Conservation (phyloP, 2,888 invertebrate species). For the Rhimphoctona megacephalus region DNA sequence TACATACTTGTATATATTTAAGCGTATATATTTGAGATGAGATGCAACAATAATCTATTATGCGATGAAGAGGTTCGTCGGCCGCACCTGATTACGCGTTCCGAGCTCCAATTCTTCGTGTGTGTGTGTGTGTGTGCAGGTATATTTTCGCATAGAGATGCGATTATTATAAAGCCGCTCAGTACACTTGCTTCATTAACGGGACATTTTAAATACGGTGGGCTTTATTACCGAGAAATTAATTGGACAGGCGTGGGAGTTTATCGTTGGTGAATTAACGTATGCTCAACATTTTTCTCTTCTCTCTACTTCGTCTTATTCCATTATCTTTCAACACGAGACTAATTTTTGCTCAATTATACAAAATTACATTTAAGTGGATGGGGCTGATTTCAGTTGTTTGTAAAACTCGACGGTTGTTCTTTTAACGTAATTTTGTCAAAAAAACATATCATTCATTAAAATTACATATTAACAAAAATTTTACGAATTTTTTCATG, state of each 20-base stretch:
- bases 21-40: slow-evolving; percentile 2
- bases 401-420: background rate
- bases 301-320: background rate
- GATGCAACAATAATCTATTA: slow-evolving; percentile 37
- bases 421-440: background rate
- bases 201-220: slow-evolving; percentile 3
- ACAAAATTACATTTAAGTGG: background rate
- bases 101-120: slow-evolving; percentile 25
- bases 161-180: background rate
- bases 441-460: background rate
- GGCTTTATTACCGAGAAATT: slow-evolving; percentile 16
- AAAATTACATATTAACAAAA: background rate
- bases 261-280: slow-evolving; percentile 3
- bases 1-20: background rate
- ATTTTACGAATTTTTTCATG: no score
- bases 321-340: background rate
- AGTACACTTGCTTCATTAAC: slow-evolving; percentile 9
- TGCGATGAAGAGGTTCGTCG: slow-evolving; percentile 36
- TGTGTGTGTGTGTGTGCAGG: background rate
- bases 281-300: background rate
- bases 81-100: slow-evolving; percentile 51
- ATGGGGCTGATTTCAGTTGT: background rate
- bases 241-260: slow-evolving; percentile 32
- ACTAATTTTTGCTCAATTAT: background rate
- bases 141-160: slow-evolving; percentile 15